These are phyloP conservation scores for Sphinx pinastri DNA, from an alignment of 2,888 invertebrate genomes.

Conservation along the genomic window DNA sequence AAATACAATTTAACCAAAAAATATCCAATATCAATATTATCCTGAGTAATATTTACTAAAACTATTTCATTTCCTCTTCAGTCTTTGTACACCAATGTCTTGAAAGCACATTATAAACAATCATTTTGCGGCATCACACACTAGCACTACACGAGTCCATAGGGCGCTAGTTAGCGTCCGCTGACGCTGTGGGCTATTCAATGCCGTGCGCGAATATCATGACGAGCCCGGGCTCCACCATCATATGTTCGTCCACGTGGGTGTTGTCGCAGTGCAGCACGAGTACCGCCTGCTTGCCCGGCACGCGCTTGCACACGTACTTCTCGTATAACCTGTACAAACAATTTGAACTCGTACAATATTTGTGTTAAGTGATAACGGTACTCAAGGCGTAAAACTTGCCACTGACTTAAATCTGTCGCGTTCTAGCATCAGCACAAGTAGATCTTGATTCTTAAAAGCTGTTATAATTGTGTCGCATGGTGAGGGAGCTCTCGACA, in stretches of 20 bases:
- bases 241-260: slow-evolving; percentile 98
- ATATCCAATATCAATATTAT: too few relatives aligned
- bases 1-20: too few relatives aligned
- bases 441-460: too few relatives aligned
- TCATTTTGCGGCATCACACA: slow-evolving; percentile 12
- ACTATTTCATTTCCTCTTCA: neutral
- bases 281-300: slow-evolving; percentile 97
- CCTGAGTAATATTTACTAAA: neutral
- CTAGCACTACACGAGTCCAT: slow-evolving; percentile 30
- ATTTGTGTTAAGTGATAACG: neutral
- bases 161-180: neutral
- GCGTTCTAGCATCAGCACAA: too few relatives aligned
- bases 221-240: slow-evolving; percentile 97
- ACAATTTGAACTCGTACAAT: too few relatives aligned
- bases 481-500: too few relatives aligned
- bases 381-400: too few relatives aligned
- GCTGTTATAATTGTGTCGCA: too few relatives aligned
- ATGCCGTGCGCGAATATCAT: slow-evolving; percentile 99
- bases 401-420: too few relatives aligned
- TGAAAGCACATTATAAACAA: neutral
- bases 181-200: slow-evolving; percentile 78
- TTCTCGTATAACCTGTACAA: slow-evolving; percentile 89
- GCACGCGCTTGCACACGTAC: slow-evolving; percentile 96
- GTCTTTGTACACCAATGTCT: neutral
- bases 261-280: slow-evolving; percentile 97